Conservation (phyloP, 2,797 vertebrate species). For the Dallia pectoralis region DNA sequence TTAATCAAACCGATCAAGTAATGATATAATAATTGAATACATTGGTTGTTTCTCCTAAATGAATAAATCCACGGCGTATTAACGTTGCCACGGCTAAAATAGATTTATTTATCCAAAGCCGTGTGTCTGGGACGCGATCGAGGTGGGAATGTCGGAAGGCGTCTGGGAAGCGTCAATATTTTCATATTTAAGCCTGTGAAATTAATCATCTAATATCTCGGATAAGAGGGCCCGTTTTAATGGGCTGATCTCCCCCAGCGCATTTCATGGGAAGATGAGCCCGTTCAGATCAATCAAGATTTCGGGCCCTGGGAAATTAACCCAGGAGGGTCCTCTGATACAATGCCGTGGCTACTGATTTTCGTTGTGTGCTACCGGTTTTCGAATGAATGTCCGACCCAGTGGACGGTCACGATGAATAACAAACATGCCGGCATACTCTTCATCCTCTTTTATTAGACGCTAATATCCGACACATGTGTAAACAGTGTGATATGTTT, state of each 20-base stretch:
- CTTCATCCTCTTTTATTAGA: neutral
- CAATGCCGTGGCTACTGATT: neutral
- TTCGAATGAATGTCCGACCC: neutral
- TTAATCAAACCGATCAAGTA: slow-evolving; percentile 58
- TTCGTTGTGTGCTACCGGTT: too few relatives aligned
- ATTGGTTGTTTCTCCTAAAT: slow-evolving; percentile 66
- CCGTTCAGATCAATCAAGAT: slow-evolving; percentile 66
- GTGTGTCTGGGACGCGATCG: slow-evolving; percentile 34
- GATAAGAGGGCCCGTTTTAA: slow-evolving; percentile 74
- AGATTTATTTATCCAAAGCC: slow-evolving; percentile 69
- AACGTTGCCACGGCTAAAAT: slow-evolving; percentile 56
- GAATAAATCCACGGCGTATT: slow-evolving; percentile 68
- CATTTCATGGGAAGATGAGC: slow-evolving; percentile 63
- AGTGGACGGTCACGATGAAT: neutral
- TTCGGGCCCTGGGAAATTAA: slow-evolving; percentile 67
- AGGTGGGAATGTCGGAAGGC: slow-evolving; percentile 57
- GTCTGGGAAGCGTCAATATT: slow-evolving; percentile 80
- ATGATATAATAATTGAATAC: slow-evolving; percentile 66
- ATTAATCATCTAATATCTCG: slow-evolving; percentile 78
- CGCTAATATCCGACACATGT: too few relatives aligned
- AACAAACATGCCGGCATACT: neutral
- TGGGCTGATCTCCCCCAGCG: slow-evolving; percentile 64
- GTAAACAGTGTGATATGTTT: too few relatives aligned
- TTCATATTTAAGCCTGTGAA: slow-evolving; percentile 78
- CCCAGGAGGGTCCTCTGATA: slow-evolving; percentile 20